phyloP scores from a whole-genome alignment of 2,113 vertebrate species.

The Nycticorax nycticorax region DNA sequence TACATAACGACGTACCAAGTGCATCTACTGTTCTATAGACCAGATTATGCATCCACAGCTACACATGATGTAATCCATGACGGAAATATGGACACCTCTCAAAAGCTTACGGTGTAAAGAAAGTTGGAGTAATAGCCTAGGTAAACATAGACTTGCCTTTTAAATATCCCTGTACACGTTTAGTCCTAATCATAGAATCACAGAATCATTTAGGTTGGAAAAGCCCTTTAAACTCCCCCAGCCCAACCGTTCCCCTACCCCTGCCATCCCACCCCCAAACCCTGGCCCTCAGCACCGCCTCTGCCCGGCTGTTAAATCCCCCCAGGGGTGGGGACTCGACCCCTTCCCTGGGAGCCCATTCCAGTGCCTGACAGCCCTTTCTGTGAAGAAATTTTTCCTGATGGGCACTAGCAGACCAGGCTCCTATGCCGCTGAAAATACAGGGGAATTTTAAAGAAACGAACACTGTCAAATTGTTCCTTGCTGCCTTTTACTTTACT shows the following conservation, averaged over 20 bases:
- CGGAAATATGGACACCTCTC: not conserved
- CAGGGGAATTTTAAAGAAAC: not conserved
- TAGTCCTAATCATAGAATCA: not conserved
- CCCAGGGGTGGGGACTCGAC: too few relatives aligned
- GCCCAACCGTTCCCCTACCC: too few relatives aligned
- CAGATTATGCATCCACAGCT: not conserved
- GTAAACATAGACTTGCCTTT: not conserved
- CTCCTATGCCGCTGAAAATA: not conserved
- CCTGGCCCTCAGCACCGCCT: too few relatives aligned
- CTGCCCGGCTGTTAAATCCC: too few relatives aligned
- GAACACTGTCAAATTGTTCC: not conserved
- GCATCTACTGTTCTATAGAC: not conserved
- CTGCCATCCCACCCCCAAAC: too few relatives aligned
- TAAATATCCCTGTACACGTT: not conserved
- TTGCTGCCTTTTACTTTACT: not conserved
- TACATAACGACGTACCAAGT: not conserved
- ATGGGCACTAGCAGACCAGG: not conserved
- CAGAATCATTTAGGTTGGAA: too few relatives aligned
- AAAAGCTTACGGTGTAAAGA: not conserved
- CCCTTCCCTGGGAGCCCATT: too few relatives aligned
- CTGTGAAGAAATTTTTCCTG: not conserved
- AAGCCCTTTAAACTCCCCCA: too few relatives aligned
- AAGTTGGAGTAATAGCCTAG: not conserved
- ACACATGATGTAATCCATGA: rapidly evolving
- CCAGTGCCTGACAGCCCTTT: too few relatives aligned